Base-by-base conservation (phyloP, 2,113 vertebrate species). In the Rhagologus leucostigma region DNA sequence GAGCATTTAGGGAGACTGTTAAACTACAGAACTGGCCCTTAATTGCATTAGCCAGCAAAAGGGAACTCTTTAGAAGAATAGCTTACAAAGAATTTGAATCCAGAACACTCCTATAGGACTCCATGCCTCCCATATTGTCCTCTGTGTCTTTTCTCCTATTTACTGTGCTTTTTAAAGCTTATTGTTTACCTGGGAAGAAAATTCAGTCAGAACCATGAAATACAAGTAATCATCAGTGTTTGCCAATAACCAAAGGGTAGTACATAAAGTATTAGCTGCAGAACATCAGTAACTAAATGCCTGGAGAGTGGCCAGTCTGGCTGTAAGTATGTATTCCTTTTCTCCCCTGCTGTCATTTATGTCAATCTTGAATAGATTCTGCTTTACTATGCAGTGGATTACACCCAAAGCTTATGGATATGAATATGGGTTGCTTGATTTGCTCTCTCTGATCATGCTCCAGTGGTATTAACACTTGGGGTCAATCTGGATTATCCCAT, bases 401-500 rank as follows among this genome's bases (percentile, higher is more conserved):
- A 96, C 85, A 96, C 60, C 60, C 85, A 81, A 80, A 94, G 96
- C 79, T 96, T 95, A 96, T 81, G 83, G 95, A 75, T 96, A 92
- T 94, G 93, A 96, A 94, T 93, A 93, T 84, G 83, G 79, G 92
- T 95, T 96, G 24, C 93, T 84, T 95, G 90, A 93, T 96, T 95
- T 96, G 76, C 83, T 95, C 95, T 68, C 91, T 95, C 88, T 95
- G 95, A 97, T 93, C 93, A 18, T 90, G 82, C 92, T 92, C 90
- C 95, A 95, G 90, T 78, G 65, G 92, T 92, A 96, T 97, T 97
- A 96, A 96, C 95, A 87, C 44, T 96, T 84, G 65, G 88, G 96
- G 96, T 96, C 95, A 97, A 93, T 96, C 96, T 96, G 96, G 96
- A 96, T 96, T 96, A 96, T 96, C 95, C 90, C 69, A 68, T 89